Conservation (phyloP, 2,888 invertebrate species). For the Machimus atricapillus region DNA sequence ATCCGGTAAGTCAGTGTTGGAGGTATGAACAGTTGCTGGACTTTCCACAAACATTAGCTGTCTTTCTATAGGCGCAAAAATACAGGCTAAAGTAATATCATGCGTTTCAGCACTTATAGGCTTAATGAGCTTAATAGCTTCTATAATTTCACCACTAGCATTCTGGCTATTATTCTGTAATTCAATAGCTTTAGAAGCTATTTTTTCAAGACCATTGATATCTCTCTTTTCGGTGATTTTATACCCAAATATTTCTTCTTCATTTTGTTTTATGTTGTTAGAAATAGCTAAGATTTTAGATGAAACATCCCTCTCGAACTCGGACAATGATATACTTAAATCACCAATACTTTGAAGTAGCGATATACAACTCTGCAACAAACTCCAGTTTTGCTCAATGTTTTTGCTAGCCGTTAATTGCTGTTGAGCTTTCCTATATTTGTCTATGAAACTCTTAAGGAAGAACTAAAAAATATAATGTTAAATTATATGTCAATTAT, state of each 20-base stretch:
- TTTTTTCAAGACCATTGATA: slow-evolving; percentile 53
- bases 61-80: slow-evolving; percentile 79
- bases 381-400: slow-evolving; percentile 72
- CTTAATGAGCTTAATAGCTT: slow-evolving; percentile 49
- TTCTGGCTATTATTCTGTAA: slow-evolving; percentile 52
- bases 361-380: slow-evolving; percentile 73
- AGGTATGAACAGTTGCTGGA: slow-evolving; percentile 65
- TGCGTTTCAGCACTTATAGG: slow-evolving; percentile 74
- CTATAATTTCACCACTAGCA: neutral
- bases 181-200: slow-evolving; percentile 63
- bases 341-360: slow-evolving; percentile 72
- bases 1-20: slow-evolving; percentile 77
- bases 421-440: slow-evolving; percentile 70
- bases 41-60: slow-evolving; percentile 69
- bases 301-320: slow-evolving; percentile 71
- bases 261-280: slow-evolving; percentile 45
- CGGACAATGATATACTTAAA: slow-evolving; percentile 70
- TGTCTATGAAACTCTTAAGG: slow-evolving; percentile 71
- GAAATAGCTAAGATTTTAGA: slow-evolving; percentile 64
- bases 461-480: slow-evolving; percentile 65
- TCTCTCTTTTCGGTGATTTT: slow-evolving; percentile 48
- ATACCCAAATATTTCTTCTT: slow-evolving; percentile 47
- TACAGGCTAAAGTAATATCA: slow-evolving; percentile 74
- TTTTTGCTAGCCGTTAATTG: slow-evolving; percentile 67
- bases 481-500: slow-evolving; percentile 37